These are phyloP conservation scores for Carabus problematicus DNA, from an alignment of 2,888 invertebrate species.

Conservation along the genomic window DNA sequence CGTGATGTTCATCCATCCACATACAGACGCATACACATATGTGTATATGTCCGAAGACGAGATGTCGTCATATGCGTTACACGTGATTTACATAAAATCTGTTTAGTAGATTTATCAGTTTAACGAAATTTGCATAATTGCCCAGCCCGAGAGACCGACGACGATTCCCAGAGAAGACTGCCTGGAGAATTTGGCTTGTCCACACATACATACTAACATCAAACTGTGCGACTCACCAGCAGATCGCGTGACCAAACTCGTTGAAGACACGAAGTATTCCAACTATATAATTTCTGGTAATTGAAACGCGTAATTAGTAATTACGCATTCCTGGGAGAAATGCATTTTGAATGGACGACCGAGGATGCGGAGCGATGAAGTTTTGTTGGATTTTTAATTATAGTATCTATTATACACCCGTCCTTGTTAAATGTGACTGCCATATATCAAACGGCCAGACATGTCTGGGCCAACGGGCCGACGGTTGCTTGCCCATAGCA, in stretches of 20 bases:
- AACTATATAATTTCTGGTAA: conserved; percentile 3
- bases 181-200: background rate
- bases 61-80: conserved; percentile 32
- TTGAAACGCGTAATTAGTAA: conserved; percentile 8
- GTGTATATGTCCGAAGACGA: conserved; percentile 18
- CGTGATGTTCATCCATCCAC: background rate
- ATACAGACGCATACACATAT: background rate
- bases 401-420: background rate
- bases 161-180: conserved; percentile 12
- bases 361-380: background rate
- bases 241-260: background rate
- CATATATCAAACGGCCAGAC: conserved; percentile 11
- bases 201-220: background rate
- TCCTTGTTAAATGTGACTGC: background rate
- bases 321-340: background rate
- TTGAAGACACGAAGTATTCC: too few relatives aligned
- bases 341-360: too few relatives aligned
- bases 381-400: conserved; percentile 9
- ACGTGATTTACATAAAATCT: conserved; percentile 37
- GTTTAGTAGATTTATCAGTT: conserved; percentile 41
- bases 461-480: background rate
- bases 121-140: conserved; percentile 38
- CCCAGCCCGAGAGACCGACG: conserved; percentile 2
- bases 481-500: background rate
- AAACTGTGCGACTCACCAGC: background rate